Percentiles rank a stretch among this genome's conserved stretches.
phyloP scores from a whole-genome alignment of 2,888 invertebrate species.

The Drosophila vallismaia region DNA sequence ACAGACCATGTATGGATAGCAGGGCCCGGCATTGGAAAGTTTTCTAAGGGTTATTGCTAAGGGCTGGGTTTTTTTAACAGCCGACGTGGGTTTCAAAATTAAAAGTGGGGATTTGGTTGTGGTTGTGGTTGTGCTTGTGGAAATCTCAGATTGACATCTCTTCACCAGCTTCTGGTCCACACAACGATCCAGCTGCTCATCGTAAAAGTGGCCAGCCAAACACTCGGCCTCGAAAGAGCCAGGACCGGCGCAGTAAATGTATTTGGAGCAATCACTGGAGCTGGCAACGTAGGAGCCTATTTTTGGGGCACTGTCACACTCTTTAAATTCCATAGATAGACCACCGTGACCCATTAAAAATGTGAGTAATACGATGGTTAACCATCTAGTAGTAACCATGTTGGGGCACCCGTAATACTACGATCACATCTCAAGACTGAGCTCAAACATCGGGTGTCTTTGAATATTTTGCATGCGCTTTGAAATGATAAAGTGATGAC shows the following conservation, averaged over 20 bases:
- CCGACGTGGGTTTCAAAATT: slow-evolving; percentile 1
- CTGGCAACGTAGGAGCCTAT: slow-evolving; percentile 61
- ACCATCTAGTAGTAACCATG: slow-evolving; percentile 17
- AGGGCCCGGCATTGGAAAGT: slow-evolving; percentile 64
- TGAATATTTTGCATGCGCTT: slow-evolving; percentile 38
- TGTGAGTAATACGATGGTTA: slow-evolving; percentile 10
- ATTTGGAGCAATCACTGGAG: slow-evolving; percentile 64
- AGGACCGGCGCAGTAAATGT: slow-evolving; percentile 72
- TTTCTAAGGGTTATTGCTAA: slow-evolving; percentile 27
- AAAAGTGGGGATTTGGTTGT: background rate
- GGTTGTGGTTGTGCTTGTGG: background rate
- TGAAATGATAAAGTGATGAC: slow-evolving; percentile 24
- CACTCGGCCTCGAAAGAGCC: slow-evolving; percentile 72
- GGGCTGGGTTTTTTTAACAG: slow-evolving; percentile 8
- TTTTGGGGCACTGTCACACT: slow-evolving; percentile 49
- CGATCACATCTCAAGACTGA: slow-evolving; percentile 17
- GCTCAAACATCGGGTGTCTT: background rate
- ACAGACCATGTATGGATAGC: slow-evolving; percentile 73
- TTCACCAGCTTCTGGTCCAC: slow-evolving; percentile 50
- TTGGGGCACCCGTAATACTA: slow-evolving; percentile 5
- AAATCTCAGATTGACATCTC: slow-evolving; percentile 17
- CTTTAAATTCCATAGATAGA: slow-evolving; percentile 19
- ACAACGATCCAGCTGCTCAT: slow-evolving; percentile 58
- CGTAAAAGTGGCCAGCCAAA: slow-evolving; percentile 62
- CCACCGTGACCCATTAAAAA: slow-evolving; percentile 8